Evolutionary conservation across 2,888 invertebrate species (phyloP), one percentile per base, ranked within the genome.

Genomic region (Aphodius sticticus): DNA sequence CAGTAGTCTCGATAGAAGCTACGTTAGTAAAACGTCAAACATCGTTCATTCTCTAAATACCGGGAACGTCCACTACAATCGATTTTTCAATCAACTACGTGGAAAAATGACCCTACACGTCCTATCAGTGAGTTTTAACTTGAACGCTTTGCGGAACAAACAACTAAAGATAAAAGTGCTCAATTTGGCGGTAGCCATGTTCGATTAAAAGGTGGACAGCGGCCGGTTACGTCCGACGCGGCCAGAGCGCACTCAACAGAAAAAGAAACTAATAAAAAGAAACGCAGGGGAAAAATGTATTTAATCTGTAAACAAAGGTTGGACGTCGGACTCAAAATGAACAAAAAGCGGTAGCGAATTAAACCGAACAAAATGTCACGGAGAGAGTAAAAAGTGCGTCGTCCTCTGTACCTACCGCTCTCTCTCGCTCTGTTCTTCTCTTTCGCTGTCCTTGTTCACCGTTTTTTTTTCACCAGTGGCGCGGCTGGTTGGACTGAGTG

Each of bases 351-450:
- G 70, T 70, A 78, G 72, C 26, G 78, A 76, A 76, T 80, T 80
- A 80, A 74, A 80, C 69, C 53, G 77, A 36, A 78, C 80, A 74
- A 80, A 78, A 80, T 76, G 78, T 78, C 80, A 78, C 77, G 37
- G 37, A 35, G 53, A 71, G 74, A 69, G 77, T 75, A 81, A 79
- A 79, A 81, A 81, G 77, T 78, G 80, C 77, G 77, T 79, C 71
- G 76, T 77, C 77, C 78, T 53, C 12, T 9, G 9, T 53, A 12
- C 53, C 53, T 53, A 53, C 53, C 9, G 4, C 9, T 53, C 53
- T 53, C 53, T 53, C 53, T 1, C 12, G 79, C 72, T 76, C 76
- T 75, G 72, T 70, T 80, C 76, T 77, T 81, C 75, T 79, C 78
- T 53, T 79, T 74, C 77, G 16, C 74, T 77, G 71, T 77, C 70